Conservation (phyloP, 2,797 vertebrate species). For the Remorina albescens region DNA sequence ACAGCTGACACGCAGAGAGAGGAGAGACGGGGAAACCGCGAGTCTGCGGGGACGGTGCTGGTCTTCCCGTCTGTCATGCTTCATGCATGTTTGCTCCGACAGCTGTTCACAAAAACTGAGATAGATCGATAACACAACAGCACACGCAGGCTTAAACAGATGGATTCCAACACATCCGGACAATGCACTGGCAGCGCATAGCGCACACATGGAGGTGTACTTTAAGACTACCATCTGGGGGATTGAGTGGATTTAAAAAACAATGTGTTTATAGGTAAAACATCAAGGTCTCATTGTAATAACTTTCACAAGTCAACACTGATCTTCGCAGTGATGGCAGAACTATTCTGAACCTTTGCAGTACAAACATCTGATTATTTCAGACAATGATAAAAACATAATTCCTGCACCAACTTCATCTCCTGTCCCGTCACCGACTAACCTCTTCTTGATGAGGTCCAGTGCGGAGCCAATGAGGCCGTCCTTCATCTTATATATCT, state of each 20-base stretch:
- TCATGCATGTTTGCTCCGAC: slow-evolving; percentile 61
- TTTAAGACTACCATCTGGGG: too few relatives aligned
- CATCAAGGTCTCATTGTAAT: not conserved
- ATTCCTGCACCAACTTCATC: not conserved
- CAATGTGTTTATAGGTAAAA: slow-evolving; percentile 22
- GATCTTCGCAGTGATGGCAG: not conserved
- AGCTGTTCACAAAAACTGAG: slow-evolving; percentile 77
- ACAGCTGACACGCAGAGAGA: slow-evolving; percentile 56
- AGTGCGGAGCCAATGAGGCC: slow-evolving; percentile 91
- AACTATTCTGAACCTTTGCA: not conserved
- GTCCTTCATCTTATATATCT: slow-evolving; percentile 93
- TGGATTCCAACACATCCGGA: slow-evolving; percentile 31
- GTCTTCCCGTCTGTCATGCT: too few relatives aligned
- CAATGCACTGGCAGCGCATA: not conserved
- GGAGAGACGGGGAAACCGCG: slow-evolving; percentile 19
- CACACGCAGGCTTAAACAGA: slow-evolving; percentile 46
- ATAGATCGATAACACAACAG: slow-evolving; percentile 70
- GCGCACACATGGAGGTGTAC: slow-evolving; percentile 12
- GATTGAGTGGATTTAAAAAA: slow-evolving; percentile 37
- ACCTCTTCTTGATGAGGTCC: slow-evolving; percentile 96
- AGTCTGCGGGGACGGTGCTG: too few relatives aligned
- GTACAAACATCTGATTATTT: not conserved
- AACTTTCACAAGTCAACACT: not conserved
- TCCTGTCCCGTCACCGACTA: slow-evolving; percentile 31
- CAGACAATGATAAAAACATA: not conserved